These are phyloP conservation scores for Cisticola juncidis DNA, from an alignment of 2,113 vertebrate genomes.

Conservation along the genomic window DNA sequence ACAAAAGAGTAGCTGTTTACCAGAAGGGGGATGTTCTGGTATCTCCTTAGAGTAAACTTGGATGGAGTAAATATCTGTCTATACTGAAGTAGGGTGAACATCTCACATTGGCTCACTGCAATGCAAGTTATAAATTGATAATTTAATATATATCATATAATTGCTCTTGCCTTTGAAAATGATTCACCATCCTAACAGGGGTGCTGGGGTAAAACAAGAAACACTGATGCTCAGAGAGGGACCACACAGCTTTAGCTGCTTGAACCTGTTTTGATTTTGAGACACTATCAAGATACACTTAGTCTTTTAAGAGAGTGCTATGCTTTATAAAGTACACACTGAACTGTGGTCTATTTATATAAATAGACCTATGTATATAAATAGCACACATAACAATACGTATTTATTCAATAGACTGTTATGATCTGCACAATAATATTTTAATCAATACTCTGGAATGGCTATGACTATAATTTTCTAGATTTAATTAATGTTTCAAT, in stretches of 20 bases:
- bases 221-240: background rate
- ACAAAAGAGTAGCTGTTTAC: constrained; percentile 3
- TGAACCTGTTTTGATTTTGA: background rate
- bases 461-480: background rate
- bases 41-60: background rate
- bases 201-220: background rate
- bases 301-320: background rate
- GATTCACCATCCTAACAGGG: background rate
- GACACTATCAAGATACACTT: background rate
- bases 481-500: background rate
- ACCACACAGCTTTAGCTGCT: background rate
- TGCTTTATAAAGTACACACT: background rate
- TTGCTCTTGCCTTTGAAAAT: background rate
- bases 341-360: background rate
- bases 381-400: background rate
- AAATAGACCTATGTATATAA: background rate
- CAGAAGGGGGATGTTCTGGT: background rate
- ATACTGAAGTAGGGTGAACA: background rate
- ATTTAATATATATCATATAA: too few relatives aligned
- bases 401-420: background rate
- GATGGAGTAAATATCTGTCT: background rate
- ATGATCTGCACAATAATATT: background rate
- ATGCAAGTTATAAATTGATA: background rate
- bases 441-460: background rate
- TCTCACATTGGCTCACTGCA: background rate